A percentile compares a stretch with the other conserved stretches of the same genome.
Evolutionary conservation across 2,888 invertebrate genomes (phyloP).

Genomic region (Lasiommata megera): DNA sequence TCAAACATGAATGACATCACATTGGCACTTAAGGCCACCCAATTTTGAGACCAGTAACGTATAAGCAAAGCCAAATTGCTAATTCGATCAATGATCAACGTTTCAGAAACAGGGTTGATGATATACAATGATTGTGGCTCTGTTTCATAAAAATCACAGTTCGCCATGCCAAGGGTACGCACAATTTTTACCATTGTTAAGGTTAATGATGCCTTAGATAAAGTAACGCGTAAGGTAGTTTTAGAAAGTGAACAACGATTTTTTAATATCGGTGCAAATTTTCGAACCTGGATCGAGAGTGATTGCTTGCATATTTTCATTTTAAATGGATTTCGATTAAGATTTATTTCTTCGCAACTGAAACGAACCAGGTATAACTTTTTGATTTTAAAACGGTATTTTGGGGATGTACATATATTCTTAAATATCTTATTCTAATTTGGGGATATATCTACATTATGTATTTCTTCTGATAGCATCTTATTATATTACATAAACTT

Average conservation of each 20-base stretch:
- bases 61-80: not conserved
- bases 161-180: constrained; percentile 32
- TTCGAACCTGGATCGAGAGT: not conserved
- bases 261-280: not conserved
- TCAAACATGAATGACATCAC: too few relatives aligned
- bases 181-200: constrained; percentile 33
- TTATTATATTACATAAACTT: too few relatives aligned
- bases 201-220: constrained; percentile 4
- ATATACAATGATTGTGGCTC: constrained; percentile 27
- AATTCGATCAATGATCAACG: not conserved
- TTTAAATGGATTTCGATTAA: not conserved
- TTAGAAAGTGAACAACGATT: constrained; percentile 5
- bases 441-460: too few relatives aligned
- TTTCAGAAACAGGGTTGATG: constrained; percentile 7
- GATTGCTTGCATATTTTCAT: not conserved
- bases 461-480: too few relatives aligned
- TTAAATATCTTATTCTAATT: too few relatives aligned
- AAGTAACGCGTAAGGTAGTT: constrained; percentile 1
- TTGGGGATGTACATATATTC: not conserved
- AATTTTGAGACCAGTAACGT: too few relatives aligned
- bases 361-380: not conserved
- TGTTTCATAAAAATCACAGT: constrained; percentile 37
- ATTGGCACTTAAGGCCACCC: too few relatives aligned
- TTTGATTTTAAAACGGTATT: not conserved
- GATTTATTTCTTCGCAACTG: not conserved